Evolutionary conservation across 2,797 vertebrate genomes (phyloP), one percentile per base, ranked within the genome.

Genomic region (Girardinus metallicus): DNA sequence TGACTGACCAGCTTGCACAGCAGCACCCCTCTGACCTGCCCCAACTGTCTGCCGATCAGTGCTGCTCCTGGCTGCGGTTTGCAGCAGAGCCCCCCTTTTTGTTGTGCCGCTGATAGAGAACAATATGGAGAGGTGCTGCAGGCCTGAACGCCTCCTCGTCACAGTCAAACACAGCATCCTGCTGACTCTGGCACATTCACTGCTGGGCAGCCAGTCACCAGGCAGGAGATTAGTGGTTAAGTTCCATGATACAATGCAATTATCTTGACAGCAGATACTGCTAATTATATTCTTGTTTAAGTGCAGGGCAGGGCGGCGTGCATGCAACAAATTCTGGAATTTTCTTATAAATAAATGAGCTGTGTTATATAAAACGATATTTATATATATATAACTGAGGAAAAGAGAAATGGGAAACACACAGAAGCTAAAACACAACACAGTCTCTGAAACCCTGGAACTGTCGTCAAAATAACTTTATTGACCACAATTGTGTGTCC

Each of bases 151-250:
- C 84, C 85, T 85, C 72, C 77, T 87, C 64, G 47, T 85, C 81
- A 78, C 77, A 64, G 77, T 80, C 78, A 87, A 78, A 81, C 81
- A 84, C 80, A 73, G 51, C 86, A 83, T 91, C 87, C 88, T 93
- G 92, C 91, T 95, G 94, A 95, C 86, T 49, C n/a, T 5, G 78
- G 80, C 86, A 88, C 85, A 92, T 92, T 90, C 68, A 73, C 77
- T 84, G 81, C 72, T 39, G 34, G 62, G 70, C 80, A 51, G 46
- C 80, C 75, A 71, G 80, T 85, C 75, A 74, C 53, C 21, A 18
- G 31, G 73, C 71, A 44, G 3, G 75, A 87, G 89, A 89, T 92
- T 92, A 83, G 85, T 75, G 75, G 62, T 44, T 80, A 44, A 86
- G 70, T 76, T 70, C 74, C 43, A 77, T 36, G 49, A 84, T 85